phyloP scores from a whole-genome alignment of 2,888 invertebrate species.

The Zhuqinia jingwanae region DNA sequence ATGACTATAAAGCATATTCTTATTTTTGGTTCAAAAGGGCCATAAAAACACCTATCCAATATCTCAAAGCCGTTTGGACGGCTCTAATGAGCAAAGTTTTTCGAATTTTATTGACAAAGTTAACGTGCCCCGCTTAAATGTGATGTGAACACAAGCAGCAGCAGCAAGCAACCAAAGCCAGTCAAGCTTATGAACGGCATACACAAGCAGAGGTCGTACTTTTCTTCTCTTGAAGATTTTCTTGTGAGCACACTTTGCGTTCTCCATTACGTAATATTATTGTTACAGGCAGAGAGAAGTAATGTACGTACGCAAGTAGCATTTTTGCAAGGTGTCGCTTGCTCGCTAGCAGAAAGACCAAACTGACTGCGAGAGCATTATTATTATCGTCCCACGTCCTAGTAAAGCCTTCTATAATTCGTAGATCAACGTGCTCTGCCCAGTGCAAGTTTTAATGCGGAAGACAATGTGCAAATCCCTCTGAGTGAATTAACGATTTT shows the following conservation, averaged over 20 bases:
- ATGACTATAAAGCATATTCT: constrained; percentile 61
- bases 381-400: constrained; percentile 15
- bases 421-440: constrained; percentile 17
- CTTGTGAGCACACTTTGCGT: neutral
- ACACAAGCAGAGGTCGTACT: too few relatives aligned
- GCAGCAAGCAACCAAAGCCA: neutral
- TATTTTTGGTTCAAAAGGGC: constrained; percentile 29
- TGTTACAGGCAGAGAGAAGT: too few relatives aligned
- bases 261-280: too few relatives aligned
- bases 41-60: constrained; percentile 73
- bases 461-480: constrained; percentile 70
- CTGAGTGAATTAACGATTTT: constrained; percentile 66
- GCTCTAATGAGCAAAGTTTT: constrained; percentile 71
- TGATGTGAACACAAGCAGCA: constrained; percentile 15
- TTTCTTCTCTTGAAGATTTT: neutral
- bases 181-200: neutral
- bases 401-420: constrained; percentile 22
- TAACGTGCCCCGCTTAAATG: constrained; percentile 58
- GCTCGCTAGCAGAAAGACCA: constrained; percentile 7
- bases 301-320: too few relatives aligned
- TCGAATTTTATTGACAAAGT: constrained; percentile 72
- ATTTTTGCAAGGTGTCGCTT: constrained; percentile 58
- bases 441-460: constrained; percentile 44
- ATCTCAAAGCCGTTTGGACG: constrained; percentile 69
- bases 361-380: constrained; percentile 25